Base-by-base conservation (phyloP, 2,797 vertebrate species). In the Acipenser ruthenus region DNA sequence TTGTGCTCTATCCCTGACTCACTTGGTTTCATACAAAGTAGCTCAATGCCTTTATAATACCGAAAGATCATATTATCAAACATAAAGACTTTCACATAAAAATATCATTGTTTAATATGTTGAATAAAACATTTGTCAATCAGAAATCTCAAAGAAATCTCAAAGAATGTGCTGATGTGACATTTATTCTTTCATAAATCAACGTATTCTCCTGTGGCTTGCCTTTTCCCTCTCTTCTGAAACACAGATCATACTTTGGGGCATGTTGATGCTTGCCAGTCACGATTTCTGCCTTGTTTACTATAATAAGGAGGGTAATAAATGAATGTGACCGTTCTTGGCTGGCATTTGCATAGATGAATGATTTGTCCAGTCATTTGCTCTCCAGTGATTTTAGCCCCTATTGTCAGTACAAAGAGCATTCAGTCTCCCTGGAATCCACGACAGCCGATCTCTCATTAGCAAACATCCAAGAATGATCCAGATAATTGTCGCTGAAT, bases 261-360 rank as follows among this genome's bases (percentile, higher is more conserved):
- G 86, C 83, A 87, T 86, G 84, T 89, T 90, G 88, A 88, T 90
- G 89, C 88, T 88, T 91, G 90, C 90, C 90, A 90, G 89, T 92
- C 89, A 90, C 83, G 84, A 90, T 89, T 86, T 80, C 81, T 85
- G 82, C 86, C 86, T 89, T 90, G 88, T 90, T 89, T 88, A 87
- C 86, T 89, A 87, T 91, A 91, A 92, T 91, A 89, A 91, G 89
- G 87, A 91, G 86, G 84, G 88, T 90, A 91, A 93, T 89, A 91
- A 90, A 89, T 91, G 90, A 85, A 87, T 88, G 86, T 82, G 82
- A 89, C 89, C 90, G 88, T 90, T 91, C 72, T 91, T 92, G 83
- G 90, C 90, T 95, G 92, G 89, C 90, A 96, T 95, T 95, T 94
- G 88, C 90, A 93, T 89, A 89, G 88, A 92, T 93, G 91, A 94